These are phyloP conservation scores for Phortica variegata DNA, from an alignment of 1,140 invertebrate genomes.

Conservation along the genomic window DNA sequence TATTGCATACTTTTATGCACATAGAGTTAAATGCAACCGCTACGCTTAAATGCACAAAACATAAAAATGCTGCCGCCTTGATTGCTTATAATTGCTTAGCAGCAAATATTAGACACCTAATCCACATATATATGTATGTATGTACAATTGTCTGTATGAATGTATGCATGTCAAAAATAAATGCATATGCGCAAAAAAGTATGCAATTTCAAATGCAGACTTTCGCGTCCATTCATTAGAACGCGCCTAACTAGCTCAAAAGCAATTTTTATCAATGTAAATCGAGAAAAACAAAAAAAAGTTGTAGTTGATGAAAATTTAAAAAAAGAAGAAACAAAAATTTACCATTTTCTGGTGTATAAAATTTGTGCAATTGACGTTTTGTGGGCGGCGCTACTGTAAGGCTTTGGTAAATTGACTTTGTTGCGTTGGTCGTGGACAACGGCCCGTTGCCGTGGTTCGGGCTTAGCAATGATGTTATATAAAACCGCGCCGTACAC, in stretches of 20 bases:
- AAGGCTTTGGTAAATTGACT: neutral
- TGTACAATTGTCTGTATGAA: too few species aligned
- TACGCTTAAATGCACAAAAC: too few species aligned
- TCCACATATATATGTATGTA: too few species aligned
- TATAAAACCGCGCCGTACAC: constrained; percentile 50
- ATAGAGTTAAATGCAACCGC: too few species aligned
- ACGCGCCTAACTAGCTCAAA: constrained; percentile 39
- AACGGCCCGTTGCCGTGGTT: constrained; percentile 4
- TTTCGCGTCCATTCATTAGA: constrained; percentile 40
- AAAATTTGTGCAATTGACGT: constrained; percentile 53
- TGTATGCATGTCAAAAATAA: too few species aligned
- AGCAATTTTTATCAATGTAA: constrained; percentile 49
- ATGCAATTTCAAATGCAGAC: constrained; percentile 23
- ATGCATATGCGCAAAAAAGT: constrained; percentile 16
- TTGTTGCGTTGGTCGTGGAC: neutral
- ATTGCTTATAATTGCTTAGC: too few species aligned
- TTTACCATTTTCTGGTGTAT: too few species aligned
- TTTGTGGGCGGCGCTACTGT: constrained; percentile 12
- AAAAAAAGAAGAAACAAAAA: too few species aligned
- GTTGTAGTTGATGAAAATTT: too few species aligned
- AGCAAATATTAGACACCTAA: too few species aligned
- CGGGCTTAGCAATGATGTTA: constrained; percentile 22
- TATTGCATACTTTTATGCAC: constrained; percentile 45
- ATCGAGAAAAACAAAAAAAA: constrained; percentile 21
- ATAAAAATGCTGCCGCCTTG: too few species aligned